phyloP scores from a whole-genome alignment of 2,797 vertebrate genomes.

The Limosa lapponica region DNA sequence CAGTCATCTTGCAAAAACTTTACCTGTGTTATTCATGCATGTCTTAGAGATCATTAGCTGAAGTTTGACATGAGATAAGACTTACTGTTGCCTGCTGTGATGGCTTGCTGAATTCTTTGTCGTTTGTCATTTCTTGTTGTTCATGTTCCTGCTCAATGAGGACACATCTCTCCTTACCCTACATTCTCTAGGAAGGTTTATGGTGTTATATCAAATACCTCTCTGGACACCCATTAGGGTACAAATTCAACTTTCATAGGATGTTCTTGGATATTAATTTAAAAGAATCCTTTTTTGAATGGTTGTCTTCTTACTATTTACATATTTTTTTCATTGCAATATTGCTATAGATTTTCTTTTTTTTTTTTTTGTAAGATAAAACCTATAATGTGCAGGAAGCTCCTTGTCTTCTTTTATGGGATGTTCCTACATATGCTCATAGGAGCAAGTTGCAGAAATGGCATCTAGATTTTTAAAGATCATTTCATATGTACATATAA shows the following conservation, averaged over 20 bases:
- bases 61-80: not conserved
- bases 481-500: not conserved
- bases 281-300: not conserved
- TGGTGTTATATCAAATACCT: not conserved
- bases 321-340: not conserved
- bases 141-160: not conserved
- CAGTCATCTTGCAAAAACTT: not conserved
- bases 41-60: not conserved
- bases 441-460: not conserved
- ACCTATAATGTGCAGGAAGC: not conserved
- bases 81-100: not conserved
- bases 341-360: not conserved
- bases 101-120: not conserved
- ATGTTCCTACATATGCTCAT: accelerated
- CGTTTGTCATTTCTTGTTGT: not conserved
- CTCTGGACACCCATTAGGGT: not conserved
- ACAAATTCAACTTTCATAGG: not conserved
- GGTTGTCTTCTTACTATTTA: accelerated
- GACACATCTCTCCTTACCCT: not conserved
- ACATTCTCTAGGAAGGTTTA: not conserved
- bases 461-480: not conserved
- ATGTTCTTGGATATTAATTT: not conserved
- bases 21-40: not conserved
- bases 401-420: not conserved
- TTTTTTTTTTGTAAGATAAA: not conserved